These are phyloP conservation scores for Amiota communis DNA, from an alignment of 2,888 invertebrate species.

Conservation along the genomic window DNA sequence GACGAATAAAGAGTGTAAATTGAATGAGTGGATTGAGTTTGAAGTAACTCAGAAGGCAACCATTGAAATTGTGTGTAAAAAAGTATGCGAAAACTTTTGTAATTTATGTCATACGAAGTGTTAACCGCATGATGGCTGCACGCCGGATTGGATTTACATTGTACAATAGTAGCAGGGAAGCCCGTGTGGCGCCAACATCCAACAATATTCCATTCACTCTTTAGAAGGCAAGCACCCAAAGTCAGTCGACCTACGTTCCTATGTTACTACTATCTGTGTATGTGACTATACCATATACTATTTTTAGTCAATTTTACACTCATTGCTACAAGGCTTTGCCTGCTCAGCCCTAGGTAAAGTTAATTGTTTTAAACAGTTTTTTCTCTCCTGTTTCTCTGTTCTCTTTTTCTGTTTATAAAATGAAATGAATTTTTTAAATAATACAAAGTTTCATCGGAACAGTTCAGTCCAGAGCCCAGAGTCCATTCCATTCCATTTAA, in stretches of 20 bases:
- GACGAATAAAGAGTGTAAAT: neutral
- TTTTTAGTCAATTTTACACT: no score
- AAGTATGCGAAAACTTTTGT: slow-evolving; percentile 67
- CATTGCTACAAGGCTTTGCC: slow-evolving; percentile 31
- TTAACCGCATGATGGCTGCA: slow-evolving; percentile 69
- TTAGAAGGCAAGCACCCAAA: no score
- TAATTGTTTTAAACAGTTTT: slow-evolving; percentile 13
- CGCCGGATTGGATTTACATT: slow-evolving; percentile 66
- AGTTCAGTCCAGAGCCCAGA: no score
- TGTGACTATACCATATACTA: no score
- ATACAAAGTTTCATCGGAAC: no score
- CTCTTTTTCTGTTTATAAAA: slow-evolving; percentile 42
- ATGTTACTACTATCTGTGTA: no score
- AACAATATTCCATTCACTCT: no score
- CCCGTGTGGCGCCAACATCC: no score
- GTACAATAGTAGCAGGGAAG: slow-evolving; percentile 23
- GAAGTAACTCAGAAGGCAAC: neutral
- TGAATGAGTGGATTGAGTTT: neutral
- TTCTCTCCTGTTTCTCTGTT: slow-evolving; percentile 54
- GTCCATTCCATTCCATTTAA: no score
- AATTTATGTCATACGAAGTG: slow-evolving; percentile 69
- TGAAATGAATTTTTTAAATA: slow-evolving; percentile 55
- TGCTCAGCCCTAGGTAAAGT: slow-evolving; percentile 12
- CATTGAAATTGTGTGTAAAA: slow-evolving; percentile 54
- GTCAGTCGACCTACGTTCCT: no score